Conservation (phyloP, 2,888 invertebrate genomes). For the Augiades crinisus region DNA sequence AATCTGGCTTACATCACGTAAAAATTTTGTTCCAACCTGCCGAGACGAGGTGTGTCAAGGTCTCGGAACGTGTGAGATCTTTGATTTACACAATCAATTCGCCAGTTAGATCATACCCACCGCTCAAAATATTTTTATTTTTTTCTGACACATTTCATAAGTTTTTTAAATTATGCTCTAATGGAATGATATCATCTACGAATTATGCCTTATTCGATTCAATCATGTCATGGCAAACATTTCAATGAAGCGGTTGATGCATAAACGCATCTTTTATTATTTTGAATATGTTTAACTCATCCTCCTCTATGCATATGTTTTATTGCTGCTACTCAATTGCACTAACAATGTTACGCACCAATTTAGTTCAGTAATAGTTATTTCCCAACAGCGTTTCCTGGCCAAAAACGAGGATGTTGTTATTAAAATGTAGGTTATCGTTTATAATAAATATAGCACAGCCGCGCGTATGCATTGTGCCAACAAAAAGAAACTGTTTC, state of each 20-base stretch:
- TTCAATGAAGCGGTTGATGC: too few species aligned
- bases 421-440: conserved; percentile 9
- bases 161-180: conserved; percentile 11
- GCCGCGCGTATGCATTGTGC: background rate
- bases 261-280: too few species aligned
- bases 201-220: background rate
- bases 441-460: background rate
- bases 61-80: conserved; percentile 28
- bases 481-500: conserved; percentile 7
- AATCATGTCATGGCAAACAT: too few species aligned
- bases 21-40: conserved; percentile 38
- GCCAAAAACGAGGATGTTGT: conserved; percentile 10
- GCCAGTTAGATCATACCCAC: conserved; percentile 27
- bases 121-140: conserved; percentile 15
- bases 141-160: conserved; percentile 27
- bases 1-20: conserved; percentile 30
- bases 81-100: conserved; percentile 45
- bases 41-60: conserved; percentile 54
- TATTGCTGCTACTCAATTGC: too few species aligned
- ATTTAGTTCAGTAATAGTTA: background rate
- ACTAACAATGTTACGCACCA: too few species aligned
- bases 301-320: too few species aligned
- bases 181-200: conserved; percentile 18
- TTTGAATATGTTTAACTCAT: too few species aligned
- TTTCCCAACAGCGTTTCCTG: conserved; percentile 1